Base-by-base conservation (phyloP, 2,888 invertebrate species). In the Exocentrus adspersus region DNA sequence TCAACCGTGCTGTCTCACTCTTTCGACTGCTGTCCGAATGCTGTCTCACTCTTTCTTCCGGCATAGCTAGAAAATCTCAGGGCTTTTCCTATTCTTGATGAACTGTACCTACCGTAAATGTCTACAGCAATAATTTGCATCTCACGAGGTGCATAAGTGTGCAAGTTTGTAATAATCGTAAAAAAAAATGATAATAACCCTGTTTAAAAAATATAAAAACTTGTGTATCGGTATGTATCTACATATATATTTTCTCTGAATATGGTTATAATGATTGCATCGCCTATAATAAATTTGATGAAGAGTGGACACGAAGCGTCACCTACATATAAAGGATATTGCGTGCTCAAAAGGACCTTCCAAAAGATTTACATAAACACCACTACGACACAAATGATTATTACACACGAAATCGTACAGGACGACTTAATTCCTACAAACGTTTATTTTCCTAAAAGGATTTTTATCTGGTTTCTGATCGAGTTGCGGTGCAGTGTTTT, bases 361-460 rank as follows among this genome's bases (percentile, higher is more conserved):
- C 16, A 41, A 45, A 41, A 48, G 64, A 67, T 67, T 67, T 64
- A 67, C 64, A 67, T 67, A 64, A 64, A 56, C 67, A 67, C 62
- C 59, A 61, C 42, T 54, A 45, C 61, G 53, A 64, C 67, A 62
- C 63, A 67, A 67, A 67, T 64, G 67, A 67, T 67, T 64, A 64
- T 64, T 64, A 59, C 41, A 54, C 67, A 67, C 67, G 67, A 62
- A 62, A 58, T 43, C 60, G 21, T 43, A 43, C 24, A 61, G 50
- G 66, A 66, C 65, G 62, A 63, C 66, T 67, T 64, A 67, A 67
- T 67, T 67, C 61, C 64, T 64, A 63, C 63, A 54, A 54, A 45
- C 54, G 58, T 61, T 63, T 63, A 61, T 61, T 63, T 61, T 53
- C 61, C 61, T 63, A 61, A 67, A 67, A 63, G 66, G 58, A 58